Conservation (phyloP, 2,888 invertebrate species). For the Patella depressa region DNA sequence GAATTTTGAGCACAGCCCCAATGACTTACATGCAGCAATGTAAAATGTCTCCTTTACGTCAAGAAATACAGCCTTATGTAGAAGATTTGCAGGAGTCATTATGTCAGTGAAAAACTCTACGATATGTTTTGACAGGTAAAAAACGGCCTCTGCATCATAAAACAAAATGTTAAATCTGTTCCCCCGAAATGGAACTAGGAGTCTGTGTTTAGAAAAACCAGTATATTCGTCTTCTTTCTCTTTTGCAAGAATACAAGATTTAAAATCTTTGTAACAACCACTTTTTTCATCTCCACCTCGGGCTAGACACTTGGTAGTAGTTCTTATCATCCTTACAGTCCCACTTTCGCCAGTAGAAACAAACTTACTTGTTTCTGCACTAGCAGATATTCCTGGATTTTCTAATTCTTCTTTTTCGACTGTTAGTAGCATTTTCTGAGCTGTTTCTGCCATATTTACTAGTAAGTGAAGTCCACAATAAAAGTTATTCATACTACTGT, state of each 20-base stretch:
- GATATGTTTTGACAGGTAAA: too few relatives aligned
- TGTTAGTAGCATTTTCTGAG: neutral
- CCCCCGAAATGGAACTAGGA: slow-evolving; percentile 17
- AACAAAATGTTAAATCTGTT: slow-evolving; percentile 30
- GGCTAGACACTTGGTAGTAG: slow-evolving; percentile 2
- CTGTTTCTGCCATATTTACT: slow-evolving; percentile 27
- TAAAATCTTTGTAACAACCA: slow-evolving; percentile 12
- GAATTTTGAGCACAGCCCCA: too few relatives aligned
- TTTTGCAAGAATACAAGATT: slow-evolving; percentile 2
- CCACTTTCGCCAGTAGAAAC: neutral
- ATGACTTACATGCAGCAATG: too few relatives aligned
- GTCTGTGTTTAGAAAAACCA: neutral
- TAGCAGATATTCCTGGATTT: too few relatives aligned
- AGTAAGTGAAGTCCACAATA: slow-evolving; percentile 29
- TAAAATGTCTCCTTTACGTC: too few relatives aligned
- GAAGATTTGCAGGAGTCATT: too few relatives aligned
- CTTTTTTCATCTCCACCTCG: slow-evolving; percentile 13
- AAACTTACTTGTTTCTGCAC: neutral
- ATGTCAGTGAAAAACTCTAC: too few relatives aligned
- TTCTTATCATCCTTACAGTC: neutral
- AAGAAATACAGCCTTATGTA: too few relatives aligned
- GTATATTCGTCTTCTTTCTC: neutral
- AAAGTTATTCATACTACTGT: slow-evolving; percentile 21
- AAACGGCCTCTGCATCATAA: slow-evolving; percentile 13
- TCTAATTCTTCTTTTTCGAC: neutral